Percentiles rank a stretch among this genome's conserved stretches.
These are phyloP conservation scores for Lemur catta DNA, from an alignment of 2,797 vertebrate genomes.

Conservation along the genomic window DNA sequence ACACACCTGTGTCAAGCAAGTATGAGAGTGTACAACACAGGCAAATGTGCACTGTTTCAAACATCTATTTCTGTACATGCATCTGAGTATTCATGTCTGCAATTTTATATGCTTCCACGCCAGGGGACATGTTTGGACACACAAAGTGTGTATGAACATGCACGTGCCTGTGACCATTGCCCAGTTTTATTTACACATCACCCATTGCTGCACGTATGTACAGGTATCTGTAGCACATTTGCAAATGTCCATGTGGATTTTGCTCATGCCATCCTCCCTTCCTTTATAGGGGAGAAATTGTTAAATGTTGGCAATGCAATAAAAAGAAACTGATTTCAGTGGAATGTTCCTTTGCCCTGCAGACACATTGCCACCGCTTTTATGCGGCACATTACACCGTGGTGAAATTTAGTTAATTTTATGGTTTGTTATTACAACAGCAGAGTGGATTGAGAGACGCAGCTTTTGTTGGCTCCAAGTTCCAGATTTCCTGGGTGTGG, in stretches of 20 bases:
- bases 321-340: slow-evolving; percentile 55
- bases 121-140: not conserved
- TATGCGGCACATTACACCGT: slow-evolving; percentile 66
- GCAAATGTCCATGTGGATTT: not conserved
- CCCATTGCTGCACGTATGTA: not conserved
- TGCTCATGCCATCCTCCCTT: not conserved
- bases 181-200: not conserved
- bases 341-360: slow-evolving; percentile 47
- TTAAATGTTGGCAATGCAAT: slow-evolving; percentile 34
- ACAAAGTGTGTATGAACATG: not conserved
- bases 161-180: not conserved
- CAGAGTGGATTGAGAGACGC: slow-evolving; percentile 32
- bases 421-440: slow-evolving; percentile 60
- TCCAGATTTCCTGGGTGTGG: slow-evolving; percentile 31
- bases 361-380: slow-evolving; percentile 69
- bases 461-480: not conserved
- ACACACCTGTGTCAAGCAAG: not conserved
- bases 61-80: not conserved
- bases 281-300: slow-evolving; percentile 37
- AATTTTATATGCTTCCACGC: not conserved
- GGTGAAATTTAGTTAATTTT: slow-evolving; percentile 71
- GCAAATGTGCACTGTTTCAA: rapidly evolving
- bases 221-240: not conserved
- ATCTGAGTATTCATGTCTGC: not conserved
- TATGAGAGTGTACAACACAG: not conserved